These are phyloP conservation scores for Tiliacea citrago DNA, from an alignment of 2,888 invertebrate genomes.

Conservation along the genomic window DNA sequence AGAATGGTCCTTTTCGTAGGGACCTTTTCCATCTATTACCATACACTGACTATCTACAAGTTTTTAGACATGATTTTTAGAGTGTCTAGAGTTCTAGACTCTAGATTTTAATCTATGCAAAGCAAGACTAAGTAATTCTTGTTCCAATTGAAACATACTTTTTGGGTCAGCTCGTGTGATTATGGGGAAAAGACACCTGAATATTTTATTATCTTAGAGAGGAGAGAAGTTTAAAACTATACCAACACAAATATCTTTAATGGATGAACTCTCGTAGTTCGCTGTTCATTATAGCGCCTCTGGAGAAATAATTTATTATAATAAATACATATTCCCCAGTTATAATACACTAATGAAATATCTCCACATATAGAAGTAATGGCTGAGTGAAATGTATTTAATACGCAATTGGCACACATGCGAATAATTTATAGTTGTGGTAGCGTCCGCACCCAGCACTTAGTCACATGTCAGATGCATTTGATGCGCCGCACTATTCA, in stretches of 20 bases:
- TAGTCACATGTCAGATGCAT: constrained; percentile 82
- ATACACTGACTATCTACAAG: background rate
- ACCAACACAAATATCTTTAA: constrained; percentile 4
- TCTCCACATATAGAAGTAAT: constrained; percentile 47
- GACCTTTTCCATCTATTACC: background rate
- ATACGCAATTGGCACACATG: constrained; percentile 68
- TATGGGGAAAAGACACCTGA: background rate
- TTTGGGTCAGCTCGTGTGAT: background rate
- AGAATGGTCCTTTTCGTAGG: background rate
- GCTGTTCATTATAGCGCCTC: constrained; percentile 21
- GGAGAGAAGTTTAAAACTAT: background rate
- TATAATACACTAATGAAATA: constrained; percentile 51
- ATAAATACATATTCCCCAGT: constrained; percentile 44
- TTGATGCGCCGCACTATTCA: constrained; percentile 79
- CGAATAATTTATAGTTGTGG: constrained; percentile 78
- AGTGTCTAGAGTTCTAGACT: background rate
- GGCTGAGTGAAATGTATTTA: constrained; percentile 64
- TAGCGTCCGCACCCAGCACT: constrained; percentile 82
- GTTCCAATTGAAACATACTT: background rate
- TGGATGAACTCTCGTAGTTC: constrained; percentile 28
- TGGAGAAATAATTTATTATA: constrained; percentile 36
- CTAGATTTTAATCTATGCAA: background rate
- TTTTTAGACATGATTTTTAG: background rate
- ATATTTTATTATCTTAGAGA: background rate
- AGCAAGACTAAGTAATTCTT: background rate